These are phyloP conservation scores for Imbricaverruca yamaguchii DNA, from an alignment of 2,888 invertebrate species.

Conservation along the genomic window DNA sequence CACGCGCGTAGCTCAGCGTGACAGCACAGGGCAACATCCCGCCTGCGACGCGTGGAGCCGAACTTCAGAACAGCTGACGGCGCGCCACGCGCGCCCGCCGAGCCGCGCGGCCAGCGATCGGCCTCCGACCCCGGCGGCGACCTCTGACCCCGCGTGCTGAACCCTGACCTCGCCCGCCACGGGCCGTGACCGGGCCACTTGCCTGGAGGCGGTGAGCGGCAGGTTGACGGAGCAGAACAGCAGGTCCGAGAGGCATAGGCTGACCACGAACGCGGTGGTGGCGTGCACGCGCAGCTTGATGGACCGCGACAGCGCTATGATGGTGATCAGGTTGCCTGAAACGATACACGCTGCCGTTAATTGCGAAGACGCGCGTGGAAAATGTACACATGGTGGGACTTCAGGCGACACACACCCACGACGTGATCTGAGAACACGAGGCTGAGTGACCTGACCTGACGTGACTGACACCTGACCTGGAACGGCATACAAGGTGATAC, in stretches of 20 bases:
- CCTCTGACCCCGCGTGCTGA: not conserved
- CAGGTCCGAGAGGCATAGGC: slow-evolving; percentile 74
- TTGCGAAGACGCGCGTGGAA: too few species aligned
- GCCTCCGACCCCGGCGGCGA: not conserved
- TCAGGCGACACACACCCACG: too few species aligned
- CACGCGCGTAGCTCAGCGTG: too few species aligned
- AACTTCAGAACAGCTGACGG: too few species aligned
- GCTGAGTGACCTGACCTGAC: too few species aligned
- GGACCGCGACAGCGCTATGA: slow-evolving; percentile 66
- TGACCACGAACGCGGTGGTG: slow-evolving; percentile 79
- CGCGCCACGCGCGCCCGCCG: too few species aligned
- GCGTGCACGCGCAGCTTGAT: slow-evolving; percentile 72
- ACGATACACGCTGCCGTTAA: slow-evolving; percentile 28
- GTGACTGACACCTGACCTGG: too few species aligned
- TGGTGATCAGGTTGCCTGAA: slow-evolving; percentile 75
- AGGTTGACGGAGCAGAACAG: slow-evolving; percentile 76
- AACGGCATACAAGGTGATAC: too few species aligned
- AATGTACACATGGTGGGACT: too few species aligned
- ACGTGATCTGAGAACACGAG: too few species aligned
- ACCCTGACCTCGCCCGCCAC: not conserved
- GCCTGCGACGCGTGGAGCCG: too few species aligned
- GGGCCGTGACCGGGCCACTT: not conserved
- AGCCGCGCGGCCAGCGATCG: not conserved
- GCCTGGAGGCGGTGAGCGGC: slow-evolving; percentile 66
- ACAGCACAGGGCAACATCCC: too few species aligned